Percentiles rank a stretch among this genome's conserved stretches.
phyloP scores from a whole-genome alignment of 2,797 vertebrate species.

The Rhinella marina region DNA sequence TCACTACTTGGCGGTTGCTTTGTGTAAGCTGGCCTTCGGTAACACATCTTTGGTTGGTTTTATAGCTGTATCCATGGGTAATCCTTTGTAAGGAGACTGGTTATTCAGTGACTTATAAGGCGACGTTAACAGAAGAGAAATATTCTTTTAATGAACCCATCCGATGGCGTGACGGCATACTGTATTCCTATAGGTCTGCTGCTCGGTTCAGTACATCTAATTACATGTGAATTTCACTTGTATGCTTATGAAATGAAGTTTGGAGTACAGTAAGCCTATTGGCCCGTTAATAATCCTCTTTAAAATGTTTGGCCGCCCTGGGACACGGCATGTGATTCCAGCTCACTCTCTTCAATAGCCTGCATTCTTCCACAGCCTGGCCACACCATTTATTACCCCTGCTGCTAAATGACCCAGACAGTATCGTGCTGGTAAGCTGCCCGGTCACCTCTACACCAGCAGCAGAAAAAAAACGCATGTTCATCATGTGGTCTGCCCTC shows the following conservation, averaged over 20 bases:
- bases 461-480: no score
- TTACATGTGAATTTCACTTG: neutral
- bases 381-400: neutral
- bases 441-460: no score
- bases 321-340: slow-evolving; percentile 15
- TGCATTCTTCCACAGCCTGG: neutral
- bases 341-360: neutral
- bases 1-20: no score
- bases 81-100: no score
- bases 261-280: slow-evolving; percentile 4
- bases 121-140: no score
- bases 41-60: no score
- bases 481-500: no score
- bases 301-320: neutral
- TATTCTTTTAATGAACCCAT: neutral
- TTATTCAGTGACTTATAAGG: no score
- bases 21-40: neutral
- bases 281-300: slow-evolving; percentile 35
- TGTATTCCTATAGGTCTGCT: neutral
- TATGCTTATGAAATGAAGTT: neutral
- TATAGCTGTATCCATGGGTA: no score
- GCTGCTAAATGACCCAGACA: neutral
- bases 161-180: neutral
- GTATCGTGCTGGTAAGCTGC: no score
- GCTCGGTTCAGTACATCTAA: neutral